phyloP scores from a whole-genome alignment of 2,797 vertebrate genomes.

The Champsocephalus esox region DNA sequence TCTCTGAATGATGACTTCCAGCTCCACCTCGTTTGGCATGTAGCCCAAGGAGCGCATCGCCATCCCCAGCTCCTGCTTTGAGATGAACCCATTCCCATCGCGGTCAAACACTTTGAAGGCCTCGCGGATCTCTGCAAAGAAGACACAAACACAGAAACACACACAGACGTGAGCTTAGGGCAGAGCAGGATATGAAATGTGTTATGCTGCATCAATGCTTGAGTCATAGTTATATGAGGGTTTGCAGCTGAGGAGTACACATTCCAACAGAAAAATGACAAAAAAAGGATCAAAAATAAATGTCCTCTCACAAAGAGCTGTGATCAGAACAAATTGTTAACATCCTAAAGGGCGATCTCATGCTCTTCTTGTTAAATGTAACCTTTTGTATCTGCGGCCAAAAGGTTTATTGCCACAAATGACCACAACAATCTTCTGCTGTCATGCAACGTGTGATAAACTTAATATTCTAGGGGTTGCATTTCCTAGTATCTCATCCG shows the following conservation, averaged over 20 bases:
- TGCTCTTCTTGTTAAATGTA: slow-evolving; percentile 12
- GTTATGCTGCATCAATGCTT: slow-evolving; percentile 60
- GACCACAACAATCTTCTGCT: slow-evolving; percentile 1
- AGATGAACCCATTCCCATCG: slow-evolving; percentile 97
- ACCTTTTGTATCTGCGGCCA: neutral
- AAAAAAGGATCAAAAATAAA: slow-evolving; percentile 38
- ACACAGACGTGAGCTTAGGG: slow-evolving; percentile 3
- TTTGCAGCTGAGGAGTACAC: slow-evolving; percentile 56
- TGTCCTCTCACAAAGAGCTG: slow-evolving; percentile 32
- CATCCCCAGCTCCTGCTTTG: slow-evolving; percentile 96
- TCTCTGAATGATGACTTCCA: slow-evolving; percentile 96
- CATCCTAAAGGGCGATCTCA: slow-evolving; percentile 13
- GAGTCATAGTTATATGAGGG: slow-evolving; percentile 68
- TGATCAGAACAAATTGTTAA: slow-evolving; percentile 35
- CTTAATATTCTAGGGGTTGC: neutral
- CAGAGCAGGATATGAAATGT: slow-evolving; percentile 56
- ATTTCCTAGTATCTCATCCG: slow-evolving; percentile 1
- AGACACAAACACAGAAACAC: slow-evolving; percentile 33
- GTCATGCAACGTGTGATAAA: neutral
- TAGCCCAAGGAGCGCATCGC: slow-evolving; percentile 97
- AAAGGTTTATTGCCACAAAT: slow-evolving; percentile 26
- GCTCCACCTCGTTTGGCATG: slow-evolving; percentile 98
- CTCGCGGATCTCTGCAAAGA: slow-evolving; percentile 91
- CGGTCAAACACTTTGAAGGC: slow-evolving; percentile 97
- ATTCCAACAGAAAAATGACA: slow-evolving; percentile 38